Conservation (phyloP, 2,113 vertebrate species). For the Crotalus helleri region DNA sequence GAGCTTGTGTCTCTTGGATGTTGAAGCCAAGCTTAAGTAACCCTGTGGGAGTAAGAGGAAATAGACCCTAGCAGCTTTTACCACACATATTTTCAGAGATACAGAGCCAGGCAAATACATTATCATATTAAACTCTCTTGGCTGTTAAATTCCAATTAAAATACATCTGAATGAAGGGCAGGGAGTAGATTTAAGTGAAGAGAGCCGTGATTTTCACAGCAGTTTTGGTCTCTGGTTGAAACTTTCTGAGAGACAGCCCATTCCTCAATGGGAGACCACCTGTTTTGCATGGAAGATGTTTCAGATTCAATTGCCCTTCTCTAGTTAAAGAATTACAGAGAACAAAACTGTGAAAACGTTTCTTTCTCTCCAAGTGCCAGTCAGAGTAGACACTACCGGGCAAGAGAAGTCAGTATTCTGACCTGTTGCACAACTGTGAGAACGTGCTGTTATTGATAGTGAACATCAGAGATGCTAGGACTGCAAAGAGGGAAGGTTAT, state of each 20-base stretch:
- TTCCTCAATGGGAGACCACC: background rate
- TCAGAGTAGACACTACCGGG: background rate
- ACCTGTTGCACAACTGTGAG: background rate
- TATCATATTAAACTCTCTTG: background rate
- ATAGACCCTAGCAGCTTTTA: background rate
- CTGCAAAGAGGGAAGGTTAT: background rate
- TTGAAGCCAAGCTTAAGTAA: background rate
- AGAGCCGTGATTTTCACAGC: background rate
- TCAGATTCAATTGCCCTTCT: background rate
- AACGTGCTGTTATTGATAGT: background rate
- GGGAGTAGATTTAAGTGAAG: background rate
- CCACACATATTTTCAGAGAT: background rate
- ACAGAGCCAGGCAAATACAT: background rate
- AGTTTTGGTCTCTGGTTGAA: background rate
- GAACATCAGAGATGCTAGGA: background rate
- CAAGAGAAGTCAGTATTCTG: background rate
- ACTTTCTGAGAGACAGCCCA: background rate
- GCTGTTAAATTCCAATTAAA: background rate
- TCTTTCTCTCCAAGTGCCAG: background rate
- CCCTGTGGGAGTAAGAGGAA: constrained; percentile 3
- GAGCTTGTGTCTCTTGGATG: constrained; percentile 38
- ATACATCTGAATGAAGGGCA: background rate
- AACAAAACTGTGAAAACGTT: background rate
- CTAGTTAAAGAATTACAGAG: background rate
- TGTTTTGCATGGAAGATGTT: background rate